Evolutionary conservation across 2,113 vertebrate species (phyloP), one percentile per base, ranked within the genome.

Genomic region (Cyphomyrus discorhynchus): DNA sequence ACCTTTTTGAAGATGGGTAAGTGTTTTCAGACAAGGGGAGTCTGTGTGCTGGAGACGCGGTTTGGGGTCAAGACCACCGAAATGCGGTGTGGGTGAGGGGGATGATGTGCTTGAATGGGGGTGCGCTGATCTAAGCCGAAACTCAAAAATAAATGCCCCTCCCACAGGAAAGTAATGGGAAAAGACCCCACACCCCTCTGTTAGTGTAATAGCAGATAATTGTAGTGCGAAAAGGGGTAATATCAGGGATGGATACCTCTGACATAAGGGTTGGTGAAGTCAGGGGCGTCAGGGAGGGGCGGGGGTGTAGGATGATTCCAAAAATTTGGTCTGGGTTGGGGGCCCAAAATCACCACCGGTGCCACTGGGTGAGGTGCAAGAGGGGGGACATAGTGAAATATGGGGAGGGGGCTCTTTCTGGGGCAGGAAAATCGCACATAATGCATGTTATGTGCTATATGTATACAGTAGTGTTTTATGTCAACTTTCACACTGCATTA

Each of bases 81-180:
- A 46, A n/a, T 49, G 84, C 7, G 5, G 9, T 47, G 58, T 21
- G 62, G 19, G 17, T 7, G 42, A n/a, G 56, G 52, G 50, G 56
- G 89, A 56, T 74, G 89, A 87, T 94, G 94, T 91, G 94, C 94
- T 94, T 92, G 84, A 90, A 83, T 49, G 84, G 21, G 90, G 87
- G 91, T 90, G 88, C 49, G 11, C 80, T 49, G 86, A 94, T 94
- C 93, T 95, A 94, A 92, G 93, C 93, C 94, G 94, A 91, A 94
- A 93, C 92, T 90, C 90, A 87, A 92, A 92, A 90, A 91, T 91
- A 93, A 92, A 21, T 88, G 90, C 88, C 53, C 89, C 35, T 91
- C 91, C 93, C 92, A 27, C 52, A 52, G 84, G 8, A n/a, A 49
- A 52, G 27, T 24, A 52, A 19, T 49, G 46, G 45, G 42, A 91